phyloP scores from a whole-genome alignment of 2,113 vertebrate genomes.

The Stegastes partitus region DNA sequence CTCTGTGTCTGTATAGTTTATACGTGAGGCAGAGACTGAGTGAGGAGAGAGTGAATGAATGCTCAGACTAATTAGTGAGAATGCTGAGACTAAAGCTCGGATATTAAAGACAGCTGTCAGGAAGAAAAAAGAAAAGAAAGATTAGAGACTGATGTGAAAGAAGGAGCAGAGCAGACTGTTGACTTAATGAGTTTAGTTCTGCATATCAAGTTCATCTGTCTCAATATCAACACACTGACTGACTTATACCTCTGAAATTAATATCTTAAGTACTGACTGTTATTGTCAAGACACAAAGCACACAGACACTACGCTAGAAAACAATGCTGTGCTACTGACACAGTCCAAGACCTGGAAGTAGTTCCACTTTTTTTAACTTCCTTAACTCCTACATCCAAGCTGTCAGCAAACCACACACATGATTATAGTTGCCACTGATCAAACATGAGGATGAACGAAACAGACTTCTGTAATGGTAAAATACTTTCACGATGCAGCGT shows the following conservation, averaged over 20 bases:
- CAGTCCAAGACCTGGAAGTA: slow-evolving; percentile 23
- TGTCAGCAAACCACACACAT: slow-evolving; percentile 6
- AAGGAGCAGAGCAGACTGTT: slow-evolving; percentile 21
- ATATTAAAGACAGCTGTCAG: slow-evolving; percentile 40
- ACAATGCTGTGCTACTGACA: background rate
- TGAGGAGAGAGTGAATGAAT: slow-evolving; percentile 24
- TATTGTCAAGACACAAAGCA: slow-evolving; percentile 5
- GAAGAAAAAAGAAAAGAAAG: slow-evolving; percentile 29
- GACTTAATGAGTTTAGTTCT: slow-evolving; percentile 42
- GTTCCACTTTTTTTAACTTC: slow-evolving; percentile 20
- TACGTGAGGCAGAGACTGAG: slow-evolving; percentile 13
- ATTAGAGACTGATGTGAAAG: slow-evolving; percentile 29
- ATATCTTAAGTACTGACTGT: slow-evolving; percentile 12
- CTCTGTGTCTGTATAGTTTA: slow-evolving; percentile 25
- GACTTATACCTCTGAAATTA: slow-evolving; percentile 16
- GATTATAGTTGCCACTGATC: slow-evolving; percentile 22
- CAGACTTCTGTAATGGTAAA: slow-evolving; percentile 13
- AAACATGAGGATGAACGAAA: background rate
- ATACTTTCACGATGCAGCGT: background rate
- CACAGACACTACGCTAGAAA: slow-evolving; percentile 4
- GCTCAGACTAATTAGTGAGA: slow-evolving; percentile 37
- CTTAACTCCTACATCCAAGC: slow-evolving; percentile 5
- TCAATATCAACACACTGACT: slow-evolving; percentile 4
- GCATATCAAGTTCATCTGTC: slow-evolving; percentile 18
- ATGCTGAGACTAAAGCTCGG: slow-evolving; percentile 28